Evolutionary conservation across 1,140 invertebrate species (phyloP), one percentile per base, ranked within the genome.

Genomic region (Trinorchestia longiramus): DNA sequence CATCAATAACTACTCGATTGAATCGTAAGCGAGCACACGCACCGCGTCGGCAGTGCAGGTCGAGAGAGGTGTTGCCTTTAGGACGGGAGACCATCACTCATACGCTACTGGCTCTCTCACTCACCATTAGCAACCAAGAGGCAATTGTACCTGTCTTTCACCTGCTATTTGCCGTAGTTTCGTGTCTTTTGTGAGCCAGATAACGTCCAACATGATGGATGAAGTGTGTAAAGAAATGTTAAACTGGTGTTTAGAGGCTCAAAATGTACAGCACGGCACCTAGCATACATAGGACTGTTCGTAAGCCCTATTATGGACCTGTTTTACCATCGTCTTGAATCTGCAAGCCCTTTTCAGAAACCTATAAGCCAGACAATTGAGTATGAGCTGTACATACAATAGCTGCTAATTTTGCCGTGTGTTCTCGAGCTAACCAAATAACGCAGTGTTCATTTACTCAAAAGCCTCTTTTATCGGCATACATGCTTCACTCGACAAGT

Each of bases 111-210:
- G 43, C 92, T 44, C 92, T 94, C 92, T 94, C 92, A 44, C 44
- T 94, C 92, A 94, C 44, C 92, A 94, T 94, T 94, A 94, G 92
- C 43, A 94, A 40, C 92, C 44, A 94, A 94, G 92, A 94, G 92
- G 43, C 92, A 94, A 94, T 94, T 94, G 92, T 94, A 94, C 92
- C 92, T 94, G 92, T 94, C 92, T 94, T 94, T 94, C 92, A 94
- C 92, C 92, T 94, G 92, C 92, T 94, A 94, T 94, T 94, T 94
- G 92, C 92, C 92, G 44, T 94, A 94, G 43, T 94, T 94, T 94
- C 43, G 92, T 94, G 92, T 94, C 92, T 94, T 94, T 94, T 94
- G 92, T 94, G 92, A 94, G 92, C 92, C 92, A 94, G 92, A 94
- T 94, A 94, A 47, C 92, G 43, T 94, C 92, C 92, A 43, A 94